Evolutionary conservation across 2,888 invertebrate species (phyloP), one percentile per base, ranked within the genome.

Genomic region (Macaria liturata): DNA sequence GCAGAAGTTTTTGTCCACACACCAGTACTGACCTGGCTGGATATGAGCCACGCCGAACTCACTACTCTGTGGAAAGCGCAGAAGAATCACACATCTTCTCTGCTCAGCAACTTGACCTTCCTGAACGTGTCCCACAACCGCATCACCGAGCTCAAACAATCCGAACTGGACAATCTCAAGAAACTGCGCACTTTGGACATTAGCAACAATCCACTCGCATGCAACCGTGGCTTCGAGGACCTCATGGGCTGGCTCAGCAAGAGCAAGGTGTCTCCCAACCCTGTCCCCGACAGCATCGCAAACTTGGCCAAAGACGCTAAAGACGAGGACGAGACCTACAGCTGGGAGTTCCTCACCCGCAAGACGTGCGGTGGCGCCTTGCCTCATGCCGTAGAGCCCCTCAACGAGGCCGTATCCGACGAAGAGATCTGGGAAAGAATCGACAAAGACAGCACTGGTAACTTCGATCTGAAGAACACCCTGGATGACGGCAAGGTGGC

Each of bases 1-100:
- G 93, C 95, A 2, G 93, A 94, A 57, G 91, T 95, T 3, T 96
- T 97, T 81, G 74, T 93, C 58, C 88, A 93, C 55, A 93, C 95
- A 40, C 93, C 93, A 4, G 87, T 93, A 65, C 88, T 97, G 32
- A 92, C 92, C 34, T 93, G 93, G 74, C 82, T 97, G 54, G 96
- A 97, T 72, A 93, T 95, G 54, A 96, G 95, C 76, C 93, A 94
- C 72, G 95, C 95, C 65, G 93, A 93, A 58, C 80, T 97, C 62
- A 93, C 92, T n/a, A 88, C 94, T 51, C 83, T 97, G 32, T 94
- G 96, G 94, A 93, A 93, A 65, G 92, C 93, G 59, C 91, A 86
- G 61, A 89, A 90, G 67, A 85, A 83, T 64, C 80, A 84, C 51
- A 83, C 92, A 6, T 74, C 81, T 42, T 87, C 84, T 39, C 76